A percentile compares a stretch with the other conserved stretches of the same genome.
Evolutionary conservation across 2,797 vertebrate species (phyloP).

Genomic region (Ara ararauna): DNA sequence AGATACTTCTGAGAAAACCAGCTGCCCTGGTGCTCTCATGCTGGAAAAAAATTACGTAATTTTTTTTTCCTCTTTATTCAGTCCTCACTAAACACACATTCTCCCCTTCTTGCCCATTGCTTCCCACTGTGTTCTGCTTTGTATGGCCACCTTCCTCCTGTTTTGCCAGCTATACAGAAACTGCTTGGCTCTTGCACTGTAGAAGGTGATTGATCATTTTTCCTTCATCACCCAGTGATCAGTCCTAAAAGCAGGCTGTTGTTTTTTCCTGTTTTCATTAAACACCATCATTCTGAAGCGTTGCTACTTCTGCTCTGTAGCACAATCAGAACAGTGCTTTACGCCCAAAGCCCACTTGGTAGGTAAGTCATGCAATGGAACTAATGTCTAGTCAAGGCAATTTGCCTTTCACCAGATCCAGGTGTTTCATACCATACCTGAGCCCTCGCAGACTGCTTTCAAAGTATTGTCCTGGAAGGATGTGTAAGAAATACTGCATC

Average conservation of each 20-base stretch:
- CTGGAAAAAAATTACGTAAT: neutral
- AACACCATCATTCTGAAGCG: neutral
- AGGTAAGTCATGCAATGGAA: neutral
- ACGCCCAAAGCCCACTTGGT: neutral
- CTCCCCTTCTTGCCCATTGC: neutral
- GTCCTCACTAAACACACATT: neutral
- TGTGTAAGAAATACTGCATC: neutral
- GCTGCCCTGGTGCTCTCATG: neutral
- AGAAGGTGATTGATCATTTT: neutral
- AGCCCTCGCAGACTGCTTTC: neutral
- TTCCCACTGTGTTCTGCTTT: neutral
- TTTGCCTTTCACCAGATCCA: neutral
- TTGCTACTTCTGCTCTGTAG: neutral
- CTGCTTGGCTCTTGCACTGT: neutral
- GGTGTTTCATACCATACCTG: rapidly evolving
- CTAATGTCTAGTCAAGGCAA: neutral
- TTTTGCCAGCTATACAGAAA: neutral
- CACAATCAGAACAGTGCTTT: neutral
- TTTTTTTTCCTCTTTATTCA: neutral
- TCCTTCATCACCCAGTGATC: neutral
- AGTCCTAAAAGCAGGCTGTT: neutral
- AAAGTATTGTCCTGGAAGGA: neutral
- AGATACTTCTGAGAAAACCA: neutral
- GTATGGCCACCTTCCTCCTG: neutral
- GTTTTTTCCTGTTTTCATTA: neutral